phyloP scores from a whole-genome alignment of 2,113 vertebrate genomes.

The Pygathrix nemaeus region DNA sequence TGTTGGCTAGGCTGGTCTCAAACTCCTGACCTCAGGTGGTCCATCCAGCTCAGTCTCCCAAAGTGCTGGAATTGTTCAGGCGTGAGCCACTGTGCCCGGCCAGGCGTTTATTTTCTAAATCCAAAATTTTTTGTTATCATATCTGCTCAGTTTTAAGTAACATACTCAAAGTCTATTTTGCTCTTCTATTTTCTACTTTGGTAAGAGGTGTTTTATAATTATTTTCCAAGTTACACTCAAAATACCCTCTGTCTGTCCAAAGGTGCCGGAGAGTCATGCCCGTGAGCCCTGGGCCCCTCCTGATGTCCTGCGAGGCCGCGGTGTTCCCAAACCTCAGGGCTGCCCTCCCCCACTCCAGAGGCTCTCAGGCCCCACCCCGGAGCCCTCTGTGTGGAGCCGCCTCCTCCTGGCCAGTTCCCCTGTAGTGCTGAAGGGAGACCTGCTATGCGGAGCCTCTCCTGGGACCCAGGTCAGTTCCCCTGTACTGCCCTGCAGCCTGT shows the following conservation, averaged over 20 bases:
- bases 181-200: slow-evolving; percentile 9
- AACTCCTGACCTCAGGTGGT: no score
- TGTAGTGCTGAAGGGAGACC: neutral
- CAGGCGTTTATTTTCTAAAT: neutral
- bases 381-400: neutral
- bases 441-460: neutral
- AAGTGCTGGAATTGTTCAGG: no score
- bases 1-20: no score
- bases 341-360: neutral
- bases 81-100: no score
- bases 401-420: neutral
- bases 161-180: neutral
- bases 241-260: neutral
- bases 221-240: neutral
- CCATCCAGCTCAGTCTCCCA: no score
- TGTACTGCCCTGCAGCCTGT: accelerated
- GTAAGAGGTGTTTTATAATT: neutral
- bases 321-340: neutral
- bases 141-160: neutral
- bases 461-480: slow-evolving; percentile 55
- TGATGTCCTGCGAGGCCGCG: neutral
- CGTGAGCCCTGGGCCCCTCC: neutral
- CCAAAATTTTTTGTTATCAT: neutral
- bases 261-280: slow-evolving; percentile 54
- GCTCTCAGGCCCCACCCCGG: slow-evolving; percentile 34